phyloP scores from a whole-genome alignment of 2,797 vertebrate genomes.

The Enteromius anoplus region DNA sequence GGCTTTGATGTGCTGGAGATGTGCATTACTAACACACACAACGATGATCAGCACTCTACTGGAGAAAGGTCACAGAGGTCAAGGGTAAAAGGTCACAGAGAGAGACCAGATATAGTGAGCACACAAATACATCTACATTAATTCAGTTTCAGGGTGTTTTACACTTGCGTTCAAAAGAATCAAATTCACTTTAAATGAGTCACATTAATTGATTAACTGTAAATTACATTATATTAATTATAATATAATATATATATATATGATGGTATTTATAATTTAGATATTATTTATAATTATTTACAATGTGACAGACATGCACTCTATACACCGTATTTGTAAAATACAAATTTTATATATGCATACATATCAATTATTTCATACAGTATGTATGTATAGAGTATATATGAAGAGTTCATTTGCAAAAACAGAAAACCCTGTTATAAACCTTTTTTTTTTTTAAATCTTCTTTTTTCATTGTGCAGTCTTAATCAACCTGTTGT shows the following conservation, averaged over 20 bases:
- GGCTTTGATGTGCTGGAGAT: not conserved
- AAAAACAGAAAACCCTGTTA: too few relatives aligned
- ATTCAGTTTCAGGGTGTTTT: not conserved
- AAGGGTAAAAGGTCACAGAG: slow-evolving; percentile 19
- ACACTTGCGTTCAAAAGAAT: not conserved
- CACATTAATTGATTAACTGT: not conserved
- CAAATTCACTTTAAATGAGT: not conserved
- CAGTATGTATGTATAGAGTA: too few relatives aligned
- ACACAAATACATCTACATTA: not conserved
- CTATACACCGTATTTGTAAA: too few relatives aligned
- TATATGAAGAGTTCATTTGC: too few relatives aligned
- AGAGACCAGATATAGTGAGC: not conserved
- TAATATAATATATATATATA: not conserved
- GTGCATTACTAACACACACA: slow-evolving; percentile 22
- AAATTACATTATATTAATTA: not conserved
- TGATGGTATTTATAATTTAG: not conserved
- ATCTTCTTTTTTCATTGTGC: too few relatives aligned
- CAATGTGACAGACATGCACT: not conserved
- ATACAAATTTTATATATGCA: too few relatives aligned
- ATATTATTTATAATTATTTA: not conserved
- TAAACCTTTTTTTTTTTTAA: too few relatives aligned
- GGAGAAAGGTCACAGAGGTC: slow-evolving; percentile 21
- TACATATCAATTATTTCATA: too few relatives aligned
- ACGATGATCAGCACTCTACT: slow-evolving; percentile 29
- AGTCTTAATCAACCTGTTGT: too few relatives aligned